These are phyloP conservation scores for Trachurus trachurus DNA, from an alignment of 2,797 vertebrate species.

Conservation along the genomic window DNA sequence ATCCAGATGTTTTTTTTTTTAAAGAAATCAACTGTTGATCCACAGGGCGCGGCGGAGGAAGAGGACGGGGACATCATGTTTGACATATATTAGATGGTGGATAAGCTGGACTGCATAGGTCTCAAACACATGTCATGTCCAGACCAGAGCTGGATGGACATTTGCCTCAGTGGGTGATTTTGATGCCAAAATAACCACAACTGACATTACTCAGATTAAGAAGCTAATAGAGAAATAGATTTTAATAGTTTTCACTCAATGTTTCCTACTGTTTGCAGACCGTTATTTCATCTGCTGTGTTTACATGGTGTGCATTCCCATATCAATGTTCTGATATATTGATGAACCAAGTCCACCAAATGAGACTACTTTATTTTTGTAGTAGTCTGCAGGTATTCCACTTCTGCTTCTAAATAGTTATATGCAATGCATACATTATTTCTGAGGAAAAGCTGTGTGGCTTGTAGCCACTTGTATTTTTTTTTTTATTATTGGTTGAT, in stretches of 20 bases:
- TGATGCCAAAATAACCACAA: background rate
- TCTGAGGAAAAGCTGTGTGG: background rate
- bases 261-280: background rate
- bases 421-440: background rate
- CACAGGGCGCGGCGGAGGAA: slow-evolving; percentile 37
- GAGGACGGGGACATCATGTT: slow-evolving; percentile 25
- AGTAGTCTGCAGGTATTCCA: background rate
- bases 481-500: background rate
- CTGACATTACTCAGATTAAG: background rate
- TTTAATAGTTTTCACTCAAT: too few relatives aligned
- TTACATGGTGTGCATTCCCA: background rate
- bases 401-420: background rate
- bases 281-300: background rate
- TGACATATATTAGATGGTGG: slow-evolving; percentile 41
- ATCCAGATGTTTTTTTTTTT: background rate
- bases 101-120: background rate
- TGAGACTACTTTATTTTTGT: background rate
- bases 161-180: background rate
- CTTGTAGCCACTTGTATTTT: background rate
- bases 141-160: slow-evolving; percentile 27
- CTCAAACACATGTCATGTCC: background rate
- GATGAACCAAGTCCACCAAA: background rate
- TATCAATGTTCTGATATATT: too few relatives aligned
- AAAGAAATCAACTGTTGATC: slow-evolving; percentile 25
- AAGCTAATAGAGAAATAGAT: background rate